Base-by-base conservation (phyloP, 2,797 vertebrate genomes). In the Hydrolagus colliei region DNA sequence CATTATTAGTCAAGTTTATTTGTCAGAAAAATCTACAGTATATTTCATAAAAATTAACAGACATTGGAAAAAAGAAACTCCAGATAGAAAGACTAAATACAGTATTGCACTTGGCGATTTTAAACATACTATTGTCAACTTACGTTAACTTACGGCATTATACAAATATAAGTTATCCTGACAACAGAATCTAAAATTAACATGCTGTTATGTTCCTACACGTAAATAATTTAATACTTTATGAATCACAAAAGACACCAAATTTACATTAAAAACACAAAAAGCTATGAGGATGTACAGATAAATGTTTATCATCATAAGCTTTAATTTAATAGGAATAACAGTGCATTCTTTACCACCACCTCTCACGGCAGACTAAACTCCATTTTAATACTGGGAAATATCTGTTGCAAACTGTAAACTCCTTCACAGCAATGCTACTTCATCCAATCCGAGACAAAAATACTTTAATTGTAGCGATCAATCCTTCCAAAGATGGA, bases 41-140 rank as follows among this genome's bases (percentile, higher is more conserved):
- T 27, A 71, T 84, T 95, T 96, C 91, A 95, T 95, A 96, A 94
- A 96, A 96, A 95, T 95, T 93, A 94, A 96, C 92, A 93, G 90
- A 90, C 92, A 73, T 68, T 72, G 22, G 87, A 85, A 86, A 93
- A 93, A 94, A 94, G 87, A 94, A 94, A 92, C 88, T 93, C 90
- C 91, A 90, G 91, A 92, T 95, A 95, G 93, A 95, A 95, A 96
- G 93, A 95, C 93, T 94, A 95, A 91, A 93, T 94, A 94, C 91
- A 93, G 88, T 96, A 95, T 95, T 96, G 95, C 94, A 96, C 94
- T 92, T 93, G 92, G 92, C 89, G 91, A 91, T 92, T 93, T 94
- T 93, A 93, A 91, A 92, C 91, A 91, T 91, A 90, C 92, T 93
- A 89, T 92, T 90, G 79, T 84, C 79, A 84, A 90, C 88, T 92